Percentiles rank a stretch among this genome's conserved stretches.
phyloP scores from a whole-genome alignment of 2,888 invertebrate genomes.

The Fragum whitleyi region DNA sequence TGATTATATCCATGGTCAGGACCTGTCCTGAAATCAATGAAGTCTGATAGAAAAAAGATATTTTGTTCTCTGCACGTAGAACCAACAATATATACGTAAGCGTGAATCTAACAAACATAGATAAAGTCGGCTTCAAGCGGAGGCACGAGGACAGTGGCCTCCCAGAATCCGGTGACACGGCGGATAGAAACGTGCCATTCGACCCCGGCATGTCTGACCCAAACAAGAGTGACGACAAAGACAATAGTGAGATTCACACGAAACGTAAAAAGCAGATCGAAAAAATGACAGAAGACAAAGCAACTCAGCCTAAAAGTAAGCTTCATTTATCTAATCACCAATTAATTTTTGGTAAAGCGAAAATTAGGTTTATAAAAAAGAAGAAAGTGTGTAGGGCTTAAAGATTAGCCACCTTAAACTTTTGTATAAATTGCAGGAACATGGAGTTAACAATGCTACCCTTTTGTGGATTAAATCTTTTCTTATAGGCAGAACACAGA shows the following conservation, averaged over 20 bases:
- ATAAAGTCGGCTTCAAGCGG: slow-evolving; percentile 73
- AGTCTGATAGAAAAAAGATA: background rate
- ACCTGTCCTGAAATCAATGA: slow-evolving; percentile 25
- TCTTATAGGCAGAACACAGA: too few species aligned
- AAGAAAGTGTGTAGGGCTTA: too few species aligned
- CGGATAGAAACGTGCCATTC: slow-evolving; percentile 45
- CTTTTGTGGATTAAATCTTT: too few species aligned
- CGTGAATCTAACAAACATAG: slow-evolving; percentile 72
- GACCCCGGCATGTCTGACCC: slow-evolving; percentile 17
- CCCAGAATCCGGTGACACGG: slow-evolving; percentile 44
- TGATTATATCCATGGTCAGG: background rate
- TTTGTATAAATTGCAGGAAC: too few species aligned
- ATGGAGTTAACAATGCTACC: too few species aligned
- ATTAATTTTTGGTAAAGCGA: too few species aligned
- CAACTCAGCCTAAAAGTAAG: slow-evolving; percentile 41
- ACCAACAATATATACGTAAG: background rate
- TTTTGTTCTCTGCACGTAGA: background rate
- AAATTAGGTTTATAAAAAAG: too few species aligned
- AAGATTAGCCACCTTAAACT: too few species aligned
- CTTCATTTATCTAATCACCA: too few species aligned
- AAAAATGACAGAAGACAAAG: slow-evolving; percentile 52
- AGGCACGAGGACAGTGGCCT: slow-evolving; percentile 78
- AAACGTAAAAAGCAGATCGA: slow-evolving; percentile 67
- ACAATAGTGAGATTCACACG: slow-evolving; percentile 46
- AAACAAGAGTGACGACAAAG: slow-evolving; percentile 40